Percentiles rank a stretch among this genome's conserved stretches.
Evolutionary conservation across 1,140 invertebrate species (phyloP).

Genomic region (Armadillidium nasatum): DNA sequence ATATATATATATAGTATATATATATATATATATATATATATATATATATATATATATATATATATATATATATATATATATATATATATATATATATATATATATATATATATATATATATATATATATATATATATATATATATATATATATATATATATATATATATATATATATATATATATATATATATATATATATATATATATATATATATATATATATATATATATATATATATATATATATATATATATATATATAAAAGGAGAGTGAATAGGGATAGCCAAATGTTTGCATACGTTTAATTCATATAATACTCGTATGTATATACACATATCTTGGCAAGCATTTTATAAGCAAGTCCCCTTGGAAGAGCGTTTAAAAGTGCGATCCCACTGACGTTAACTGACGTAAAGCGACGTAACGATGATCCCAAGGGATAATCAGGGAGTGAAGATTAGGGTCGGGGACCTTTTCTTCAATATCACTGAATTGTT

Average conservation of each 20-base stretch:
- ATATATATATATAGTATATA: neutral
- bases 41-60: neutral
- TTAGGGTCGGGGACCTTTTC: neutral
- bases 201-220: too few species aligned
- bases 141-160: too few species aligned
- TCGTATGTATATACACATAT: too few species aligned
- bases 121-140: too few species aligned
- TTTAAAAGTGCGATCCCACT: neutral
- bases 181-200: too few species aligned
- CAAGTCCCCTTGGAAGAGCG: neutral
- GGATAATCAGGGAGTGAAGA: neutral
- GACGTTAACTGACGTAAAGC: constrained; percentile 9
- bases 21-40: neutral
- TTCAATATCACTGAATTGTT: neutral
- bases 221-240: too few species aligned
- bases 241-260: too few species aligned
- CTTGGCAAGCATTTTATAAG: too few species aligned
- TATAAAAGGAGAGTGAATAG: too few species aligned
- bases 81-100: constrained; percentile 6
- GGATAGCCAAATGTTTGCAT: neutral
- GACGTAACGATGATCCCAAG: neutral
- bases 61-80: constrained; percentile 13
- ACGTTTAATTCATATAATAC: neutral
- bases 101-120: neutral
- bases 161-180: too few species aligned